Percentiles rank a stretch among this genome's conserved stretches.
These are phyloP conservation scores for Pristionchus arcanus DNA, from an alignment of 2,888 invertebrate genomes.

Conservation along the genomic window DNA sequence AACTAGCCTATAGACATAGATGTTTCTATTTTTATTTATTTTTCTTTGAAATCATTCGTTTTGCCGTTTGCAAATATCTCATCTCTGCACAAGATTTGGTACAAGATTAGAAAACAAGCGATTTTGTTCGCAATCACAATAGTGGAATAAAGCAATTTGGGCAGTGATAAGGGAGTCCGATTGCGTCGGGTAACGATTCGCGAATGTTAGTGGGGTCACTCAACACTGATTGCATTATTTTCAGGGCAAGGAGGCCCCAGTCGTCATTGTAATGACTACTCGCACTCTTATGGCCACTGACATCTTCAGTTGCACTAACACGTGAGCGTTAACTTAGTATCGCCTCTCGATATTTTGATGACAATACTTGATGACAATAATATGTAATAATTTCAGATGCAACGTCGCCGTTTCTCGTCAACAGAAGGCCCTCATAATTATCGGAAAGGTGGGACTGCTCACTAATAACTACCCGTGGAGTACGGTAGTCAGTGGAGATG, in stretches of 20 bases:
- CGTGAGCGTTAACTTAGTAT: too few relatives aligned
- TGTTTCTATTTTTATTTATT: background rate
- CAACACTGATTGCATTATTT: background rate
- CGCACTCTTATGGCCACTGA: background rate
- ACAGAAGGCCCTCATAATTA: background rate
- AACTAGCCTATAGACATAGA: background rate
- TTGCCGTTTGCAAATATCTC: background rate
- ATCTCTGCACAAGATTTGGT: too few relatives aligned
- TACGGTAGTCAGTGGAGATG: conserved; percentile 11
- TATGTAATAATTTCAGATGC: background rate
- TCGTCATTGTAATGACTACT: conserved; percentile 9
- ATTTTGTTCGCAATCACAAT: background rate
- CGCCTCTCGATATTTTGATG: background rate
- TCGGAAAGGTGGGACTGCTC: background rate
- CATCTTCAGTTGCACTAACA: background rate
- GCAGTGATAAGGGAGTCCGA: too few relatives aligned
- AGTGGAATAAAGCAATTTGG: too few relatives aligned
- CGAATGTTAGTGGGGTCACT: too few relatives aligned
- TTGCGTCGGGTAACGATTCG: too few relatives aligned
- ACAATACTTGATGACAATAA: background rate
- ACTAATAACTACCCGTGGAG: background rate
- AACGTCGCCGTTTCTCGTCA: conserved; percentile 25
- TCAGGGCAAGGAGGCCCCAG: background rate
- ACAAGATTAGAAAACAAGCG: too few relatives aligned
- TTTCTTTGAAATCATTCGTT: background rate